Conservation (phyloP, 2,888 invertebrate species). For the Epistrophe eligans region DNA sequence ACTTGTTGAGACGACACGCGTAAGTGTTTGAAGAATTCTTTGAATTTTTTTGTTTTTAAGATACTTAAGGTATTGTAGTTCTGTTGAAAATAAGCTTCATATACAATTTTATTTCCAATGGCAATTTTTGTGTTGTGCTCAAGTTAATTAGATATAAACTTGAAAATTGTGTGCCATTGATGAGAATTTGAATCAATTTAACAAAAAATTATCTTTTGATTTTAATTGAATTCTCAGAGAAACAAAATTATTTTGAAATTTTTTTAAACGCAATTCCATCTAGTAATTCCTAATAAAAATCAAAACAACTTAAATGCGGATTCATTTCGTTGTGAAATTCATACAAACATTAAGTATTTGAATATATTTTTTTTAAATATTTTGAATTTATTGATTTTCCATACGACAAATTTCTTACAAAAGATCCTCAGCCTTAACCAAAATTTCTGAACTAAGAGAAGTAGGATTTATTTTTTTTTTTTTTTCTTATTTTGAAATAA, state of each 20-base stretch:
- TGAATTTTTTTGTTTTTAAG: not conserved
- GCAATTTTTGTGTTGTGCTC: no score
- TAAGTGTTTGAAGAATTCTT: constrained; percentile 4
- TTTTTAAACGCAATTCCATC: not conserved
- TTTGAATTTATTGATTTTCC: no score
- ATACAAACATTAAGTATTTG: not conserved
- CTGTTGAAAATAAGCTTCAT: not conserved
- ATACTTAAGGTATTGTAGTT: not conserved
- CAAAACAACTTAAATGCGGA: not conserved
- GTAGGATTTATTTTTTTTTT: no score
- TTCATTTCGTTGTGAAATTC: not conserved
- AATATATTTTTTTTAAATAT: no score
- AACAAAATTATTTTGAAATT: not conserved
- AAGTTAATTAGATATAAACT: not conserved
- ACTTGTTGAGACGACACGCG: not conserved
- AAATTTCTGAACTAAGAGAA: no score
- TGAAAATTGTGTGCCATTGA: constrained; percentile 3
- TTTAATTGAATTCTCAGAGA: constrained; percentile 33
- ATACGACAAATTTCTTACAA: no score
- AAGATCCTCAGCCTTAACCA: no score
- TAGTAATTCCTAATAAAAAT: not conserved
- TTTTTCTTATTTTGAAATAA: no score
- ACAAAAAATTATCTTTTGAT: not conserved
- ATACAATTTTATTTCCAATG: not conserved
- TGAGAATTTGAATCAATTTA: not conserved